Percentiles rank a stretch among this genome's conserved stretches.
These are phyloP conservation scores for Plotosus lineatus DNA, from an alignment of 2,113 vertebrate species.

Conservation along the genomic window DNA sequence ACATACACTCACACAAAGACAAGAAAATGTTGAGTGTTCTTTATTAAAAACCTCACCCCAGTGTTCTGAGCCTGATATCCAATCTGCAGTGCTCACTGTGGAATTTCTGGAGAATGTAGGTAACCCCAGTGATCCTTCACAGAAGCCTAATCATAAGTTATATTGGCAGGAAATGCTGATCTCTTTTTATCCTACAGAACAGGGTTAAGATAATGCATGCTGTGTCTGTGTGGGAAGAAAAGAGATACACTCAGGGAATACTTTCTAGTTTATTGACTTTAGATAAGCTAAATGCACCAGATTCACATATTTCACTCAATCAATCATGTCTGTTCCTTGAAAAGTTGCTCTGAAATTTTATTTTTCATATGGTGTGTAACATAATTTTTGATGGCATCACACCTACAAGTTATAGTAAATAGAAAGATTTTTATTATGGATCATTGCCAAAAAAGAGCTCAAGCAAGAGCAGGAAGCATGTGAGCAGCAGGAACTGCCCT, in stretches of 20 bases:
- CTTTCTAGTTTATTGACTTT: constrained; percentile 24
- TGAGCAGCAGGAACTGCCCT: constrained; percentile 44
- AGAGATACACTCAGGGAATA: not conserved
- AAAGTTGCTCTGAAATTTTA: not conserved
- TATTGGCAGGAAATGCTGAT: constrained; percentile 34
- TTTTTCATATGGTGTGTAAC: not conserved
- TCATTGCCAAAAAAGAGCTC: not conserved
- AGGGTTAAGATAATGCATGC: constrained; percentile 43
- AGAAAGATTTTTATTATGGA: not conserved
- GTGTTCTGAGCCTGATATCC: constrained; percentile 26
- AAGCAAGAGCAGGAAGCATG: not conserved
- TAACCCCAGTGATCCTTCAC: not conserved
- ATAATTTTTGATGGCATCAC: not conserved
- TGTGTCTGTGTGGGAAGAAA: constrained; percentile 30
- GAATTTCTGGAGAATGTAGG: constrained; percentile 9
- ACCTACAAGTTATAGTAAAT: not conserved
- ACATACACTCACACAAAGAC: not conserved
- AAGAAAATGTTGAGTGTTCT: not conserved
- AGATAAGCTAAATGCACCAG: constrained; percentile 22
- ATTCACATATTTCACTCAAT: constrained; percentile 18
- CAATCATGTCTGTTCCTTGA: constrained; percentile 16
- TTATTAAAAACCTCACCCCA: constrained; percentile 11
- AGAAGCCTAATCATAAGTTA: constrained; percentile 13
- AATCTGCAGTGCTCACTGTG: constrained; percentile 7
- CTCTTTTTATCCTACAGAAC: constrained; percentile 39